phyloP scores from a whole-genome alignment of 2,797 vertebrate genomes.

The Enteromius mattozi region DNA sequence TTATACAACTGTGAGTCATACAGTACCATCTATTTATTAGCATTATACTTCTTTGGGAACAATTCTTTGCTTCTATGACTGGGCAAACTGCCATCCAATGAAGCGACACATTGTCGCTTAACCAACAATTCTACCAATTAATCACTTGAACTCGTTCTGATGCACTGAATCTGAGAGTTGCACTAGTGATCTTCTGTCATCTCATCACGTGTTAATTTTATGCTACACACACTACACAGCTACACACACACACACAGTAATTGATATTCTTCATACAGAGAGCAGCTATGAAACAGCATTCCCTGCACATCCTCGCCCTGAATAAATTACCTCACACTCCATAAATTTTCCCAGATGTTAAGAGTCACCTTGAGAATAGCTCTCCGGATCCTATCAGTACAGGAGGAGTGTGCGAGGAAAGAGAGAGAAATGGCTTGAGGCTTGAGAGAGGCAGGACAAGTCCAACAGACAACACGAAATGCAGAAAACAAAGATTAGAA shows the following conservation, averaged over 20 bases:
- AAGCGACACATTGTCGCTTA: constrained; percentile 36
- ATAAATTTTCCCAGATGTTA: constrained; percentile 71
- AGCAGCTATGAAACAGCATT: constrained; percentile 59
- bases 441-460: not conserved
- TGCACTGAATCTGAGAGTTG: constrained; percentile 24
- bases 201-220: constrained; percentile 44
- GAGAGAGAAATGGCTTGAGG: constrained; percentile 29
- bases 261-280: constrained; percentile 40
- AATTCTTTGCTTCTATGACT: constrained; percentile 26
- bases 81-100: constrained; percentile 32
- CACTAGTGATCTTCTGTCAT: constrained; percentile 46
- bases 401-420: not conserved
- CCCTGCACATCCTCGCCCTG: constrained; percentile 60
- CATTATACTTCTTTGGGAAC: not conserved
- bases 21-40: not conserved
- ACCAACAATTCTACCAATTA: constrained; percentile 46
- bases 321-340: constrained; percentile 73
- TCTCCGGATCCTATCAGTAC: constrained; percentile 39
- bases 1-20: not conserved
- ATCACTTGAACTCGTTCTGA: constrained; percentile 37
- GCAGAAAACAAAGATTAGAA: not conserved
- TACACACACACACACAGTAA: constrained; percentile 31
- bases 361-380: constrained; percentile 70
- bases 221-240: not conserved
- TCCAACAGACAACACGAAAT: constrained; percentile 13